Conservation (phyloP, 1,140 invertebrate genomes). For the Pissodes strobi region DNA sequence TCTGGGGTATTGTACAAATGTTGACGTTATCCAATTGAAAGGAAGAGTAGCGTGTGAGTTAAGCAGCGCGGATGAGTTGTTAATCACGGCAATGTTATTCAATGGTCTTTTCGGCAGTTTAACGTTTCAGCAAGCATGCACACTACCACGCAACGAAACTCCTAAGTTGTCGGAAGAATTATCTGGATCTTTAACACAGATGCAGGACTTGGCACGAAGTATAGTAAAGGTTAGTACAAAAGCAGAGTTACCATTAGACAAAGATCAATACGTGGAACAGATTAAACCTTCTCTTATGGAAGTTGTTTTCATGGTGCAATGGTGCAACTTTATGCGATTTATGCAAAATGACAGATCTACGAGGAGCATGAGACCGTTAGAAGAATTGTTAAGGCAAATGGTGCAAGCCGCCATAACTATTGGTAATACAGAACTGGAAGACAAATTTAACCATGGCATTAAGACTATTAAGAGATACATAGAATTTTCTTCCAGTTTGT, state of each 20-base stretch:
- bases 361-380: constrained; percentile 97
- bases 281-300: constrained; percentile 98
- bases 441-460: constrained; percentile 94
- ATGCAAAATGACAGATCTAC: constrained; percentile 98
- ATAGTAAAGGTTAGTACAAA: constrained; percentile 93
- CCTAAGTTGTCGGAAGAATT: constrained; percentile 87
- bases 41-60: constrained; percentile 98
- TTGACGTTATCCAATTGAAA: constrained; percentile 97
- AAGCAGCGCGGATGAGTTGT: constrained; percentile 94
- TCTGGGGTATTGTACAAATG: constrained; percentile 88
- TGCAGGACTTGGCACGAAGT: constrained; percentile 85
- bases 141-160: constrained; percentile 81
- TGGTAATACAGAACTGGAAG: constrained; percentile 93
- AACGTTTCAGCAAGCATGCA: constrained; percentile 78
- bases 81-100: constrained; percentile 98
- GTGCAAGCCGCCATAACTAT: constrained; percentile 96
- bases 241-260: constrained; percentile 87
- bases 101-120: constrained; percentile 93
- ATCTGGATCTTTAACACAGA: constrained; percentile 80
- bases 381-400: constrained; percentile 94
- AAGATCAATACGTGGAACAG: constrained; percentile 88
- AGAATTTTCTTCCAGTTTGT: constrained; percentile 97
- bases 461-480: constrained; percentile 95
- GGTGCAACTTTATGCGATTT: constrained; percentile 90
- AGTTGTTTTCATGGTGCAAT: constrained; percentile 95